Conservation (phyloP, 1,140 invertebrate genomes). For the Brachionus asplanchnoidis region DNA sequence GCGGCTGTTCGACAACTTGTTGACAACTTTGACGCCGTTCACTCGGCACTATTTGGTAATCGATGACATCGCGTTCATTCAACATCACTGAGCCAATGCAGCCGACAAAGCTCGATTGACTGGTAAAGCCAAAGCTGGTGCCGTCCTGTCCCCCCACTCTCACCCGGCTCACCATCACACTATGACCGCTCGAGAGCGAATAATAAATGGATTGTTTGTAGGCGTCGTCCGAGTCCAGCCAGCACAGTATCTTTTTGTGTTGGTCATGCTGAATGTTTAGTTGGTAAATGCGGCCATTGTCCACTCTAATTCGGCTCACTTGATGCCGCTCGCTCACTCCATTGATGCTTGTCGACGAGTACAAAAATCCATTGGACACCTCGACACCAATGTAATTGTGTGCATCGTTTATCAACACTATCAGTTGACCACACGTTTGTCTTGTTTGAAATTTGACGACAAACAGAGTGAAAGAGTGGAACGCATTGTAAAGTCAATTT, state of each 20-base stretch:
- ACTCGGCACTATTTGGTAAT: constrained; percentile 20
- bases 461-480: background rate
- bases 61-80: constrained; percentile 18
- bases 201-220: constrained; percentile 1
- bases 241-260: background rate
- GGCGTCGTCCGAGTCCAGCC: constrained; percentile 17
- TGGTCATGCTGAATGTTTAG: constrained; percentile 27
- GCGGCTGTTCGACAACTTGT: background rate
- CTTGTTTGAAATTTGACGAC: constrained; percentile 41
- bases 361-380: background rate
- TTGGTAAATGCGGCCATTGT: constrained; percentile 30
- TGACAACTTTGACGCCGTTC: constrained; percentile 35
- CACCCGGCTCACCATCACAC: background rate
- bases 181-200: background rate
- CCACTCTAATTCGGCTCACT: constrained; percentile 22
- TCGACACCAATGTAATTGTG: constrained; percentile 25
- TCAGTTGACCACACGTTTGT: constrained; percentile 15
- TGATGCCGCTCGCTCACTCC: background rate
- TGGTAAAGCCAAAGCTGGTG: background rate
- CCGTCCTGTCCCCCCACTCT: background rate
- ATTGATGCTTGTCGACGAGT: background rate
- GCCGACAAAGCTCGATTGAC: constrained; percentile 6
- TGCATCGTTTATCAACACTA: background rate
- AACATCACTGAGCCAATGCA: constrained; percentile 11
- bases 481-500: constrained; percentile 6